phyloP scores from a whole-genome alignment of 2,797 vertebrate genomes.

The Manis crassicaudata region DNA sequence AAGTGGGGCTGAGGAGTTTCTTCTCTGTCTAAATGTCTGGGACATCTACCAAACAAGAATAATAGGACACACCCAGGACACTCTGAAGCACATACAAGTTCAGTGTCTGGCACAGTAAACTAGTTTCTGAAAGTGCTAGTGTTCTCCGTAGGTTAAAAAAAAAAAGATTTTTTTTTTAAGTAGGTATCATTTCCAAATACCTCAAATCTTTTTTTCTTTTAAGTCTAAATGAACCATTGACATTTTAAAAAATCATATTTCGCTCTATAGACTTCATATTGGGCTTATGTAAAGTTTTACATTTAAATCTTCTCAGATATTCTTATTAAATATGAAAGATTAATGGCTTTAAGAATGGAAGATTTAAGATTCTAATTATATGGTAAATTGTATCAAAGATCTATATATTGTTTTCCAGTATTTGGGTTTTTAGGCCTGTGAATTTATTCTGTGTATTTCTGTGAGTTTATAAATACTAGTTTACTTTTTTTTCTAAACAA shows the following conservation, averaged over 20 bases:
- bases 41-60: background rate
- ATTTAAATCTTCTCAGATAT: background rate
- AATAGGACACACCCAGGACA: background rate
- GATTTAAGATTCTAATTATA: background rate
- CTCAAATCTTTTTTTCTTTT: background rate
- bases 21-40: background rate
- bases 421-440: background rate
- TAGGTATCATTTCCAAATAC: background rate
- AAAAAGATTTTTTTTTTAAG: background rate
- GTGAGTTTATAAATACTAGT: background rate
- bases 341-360: constrained; percentile 13
- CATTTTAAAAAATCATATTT: background rate
- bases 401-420: background rate
- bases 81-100: background rate
- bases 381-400: background rate
- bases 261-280: background rate
- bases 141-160: background rate
- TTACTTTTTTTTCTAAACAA: background rate
- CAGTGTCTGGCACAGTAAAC: background rate
- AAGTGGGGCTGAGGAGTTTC: background rate
- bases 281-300: background rate
- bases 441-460: background rate
- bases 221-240: constrained; percentile 8
- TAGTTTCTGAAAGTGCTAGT: background rate
- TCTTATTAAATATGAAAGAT: background rate